Conservation (phyloP, 2,888 invertebrate genomes). For the Apantesis nais region DNA sequence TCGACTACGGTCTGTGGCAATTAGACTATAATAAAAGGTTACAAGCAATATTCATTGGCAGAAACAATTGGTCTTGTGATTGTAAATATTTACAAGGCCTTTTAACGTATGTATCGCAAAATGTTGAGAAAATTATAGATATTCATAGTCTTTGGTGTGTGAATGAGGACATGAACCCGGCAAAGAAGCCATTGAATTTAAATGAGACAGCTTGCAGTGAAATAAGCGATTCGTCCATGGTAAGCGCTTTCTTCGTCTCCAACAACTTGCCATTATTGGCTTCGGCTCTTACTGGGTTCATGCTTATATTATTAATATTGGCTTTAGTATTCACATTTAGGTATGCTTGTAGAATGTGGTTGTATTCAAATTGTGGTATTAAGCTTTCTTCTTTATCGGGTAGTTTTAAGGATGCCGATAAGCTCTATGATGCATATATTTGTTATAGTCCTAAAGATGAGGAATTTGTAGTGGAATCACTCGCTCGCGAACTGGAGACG, state of each 20-base stretch:
- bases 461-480: constrained; percentile 93
- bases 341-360: constrained; percentile 94
- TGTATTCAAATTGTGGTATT: constrained; percentile 94
- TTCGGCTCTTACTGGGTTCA: constrained; percentile 90
- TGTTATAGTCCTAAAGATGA: constrained; percentile 97
- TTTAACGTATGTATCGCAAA: constrained; percentile 92
- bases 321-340: constrained; percentile 94
- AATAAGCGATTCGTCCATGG: constrained; percentile 91
- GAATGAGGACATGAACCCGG: constrained; percentile 88
- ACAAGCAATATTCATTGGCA: constrained; percentile 90
- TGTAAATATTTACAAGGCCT: constrained; percentile 95
- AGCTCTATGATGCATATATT: constrained; percentile 96
- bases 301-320: constrained; percentile 91
- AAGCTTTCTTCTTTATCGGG: constrained; percentile 90
- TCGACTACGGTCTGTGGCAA: constrained; percentile 93
- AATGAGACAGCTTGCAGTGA: constrained; percentile 94
- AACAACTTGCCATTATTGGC: constrained; percentile 94
- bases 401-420: constrained; percentile 92
- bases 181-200: constrained; percentile 91
- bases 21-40: constrained; percentile 89
- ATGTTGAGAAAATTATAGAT: constrained; percentile 91
- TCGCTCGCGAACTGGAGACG: constrained; percentile 94
- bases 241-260: constrained; percentile 92
- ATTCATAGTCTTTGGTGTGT: constrained; percentile 91
- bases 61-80: constrained; percentile 95